A percentile compares a stretch with the other conserved stretches of the same genome.
Conservation (phyloP, 2,888 invertebrate genomes). For the Acheta domesticus region DNA sequence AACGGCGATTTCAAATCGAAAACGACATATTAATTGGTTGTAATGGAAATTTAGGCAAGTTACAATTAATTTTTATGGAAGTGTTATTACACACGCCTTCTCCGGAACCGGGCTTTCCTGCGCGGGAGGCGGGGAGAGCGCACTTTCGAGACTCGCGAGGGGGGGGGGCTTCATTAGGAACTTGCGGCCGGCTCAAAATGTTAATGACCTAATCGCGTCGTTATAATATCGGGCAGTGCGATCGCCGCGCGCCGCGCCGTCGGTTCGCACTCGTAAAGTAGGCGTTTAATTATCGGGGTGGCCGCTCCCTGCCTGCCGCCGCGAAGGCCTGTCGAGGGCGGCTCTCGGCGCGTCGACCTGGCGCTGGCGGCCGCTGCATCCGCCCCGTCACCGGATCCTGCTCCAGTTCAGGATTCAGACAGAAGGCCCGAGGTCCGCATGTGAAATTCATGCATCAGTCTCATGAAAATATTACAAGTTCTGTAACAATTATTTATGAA, state of each 20-base stretch:
- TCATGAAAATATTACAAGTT: too few relatives aligned
- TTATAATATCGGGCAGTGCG: not conserved
- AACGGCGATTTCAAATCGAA: not conserved
- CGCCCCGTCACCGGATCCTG: too few relatives aligned
- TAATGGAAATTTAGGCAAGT: slow-evolving; percentile 1
- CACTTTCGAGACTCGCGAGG: not conserved
- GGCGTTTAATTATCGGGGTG: not conserved
- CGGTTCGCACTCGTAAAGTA: not conserved
- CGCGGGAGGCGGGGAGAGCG: not conserved
- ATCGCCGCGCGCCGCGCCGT: not conserved
- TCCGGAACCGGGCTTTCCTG: not conserved
- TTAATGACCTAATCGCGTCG: not conserved
- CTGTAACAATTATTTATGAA: too few relatives aligned
- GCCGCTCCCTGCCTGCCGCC: not conserved
- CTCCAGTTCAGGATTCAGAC: too few relatives aligned
- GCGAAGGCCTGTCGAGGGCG: not conserved
- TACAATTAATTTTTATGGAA: not conserved
- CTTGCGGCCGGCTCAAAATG: not conserved
- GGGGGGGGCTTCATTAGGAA: not conserved
- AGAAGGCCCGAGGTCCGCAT: too few relatives aligned
- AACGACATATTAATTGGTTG: slow-evolving; percentile 18
- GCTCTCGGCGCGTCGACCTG: too few relatives aligned
- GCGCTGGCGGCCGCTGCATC: too few relatives aligned
- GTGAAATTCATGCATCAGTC: too few relatives aligned
- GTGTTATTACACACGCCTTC: slow-evolving; percentile 7